Evolutionary conservation across 1,140 invertebrate genomes (phyloP).

Genomic region (Parasteatoda tepidariorum): DNA sequence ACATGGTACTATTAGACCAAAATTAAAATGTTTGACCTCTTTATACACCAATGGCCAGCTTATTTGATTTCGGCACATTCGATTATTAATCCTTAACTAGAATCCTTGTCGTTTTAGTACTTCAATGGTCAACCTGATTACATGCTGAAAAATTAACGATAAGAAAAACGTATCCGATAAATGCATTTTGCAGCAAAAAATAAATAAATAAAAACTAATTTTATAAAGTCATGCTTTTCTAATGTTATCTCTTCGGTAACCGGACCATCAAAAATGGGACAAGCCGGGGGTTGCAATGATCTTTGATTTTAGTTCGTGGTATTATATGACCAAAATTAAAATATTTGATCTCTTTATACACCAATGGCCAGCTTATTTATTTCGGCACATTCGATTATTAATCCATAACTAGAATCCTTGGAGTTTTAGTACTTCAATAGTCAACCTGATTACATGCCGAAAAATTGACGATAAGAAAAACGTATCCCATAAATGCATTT

Average conservation of each 20-base stretch:
- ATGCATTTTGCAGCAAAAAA: too few species aligned
- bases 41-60: neutral
- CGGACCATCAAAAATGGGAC: neutral
- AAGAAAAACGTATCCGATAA: too few species aligned
- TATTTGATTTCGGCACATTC: neutral
- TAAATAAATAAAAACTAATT: too few species aligned
- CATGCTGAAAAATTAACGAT: too few species aligned
- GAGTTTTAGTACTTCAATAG: too few species aligned
- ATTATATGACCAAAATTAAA: neutral
- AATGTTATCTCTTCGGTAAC: conserved; percentile 19
- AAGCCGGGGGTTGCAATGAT: conserved; percentile 6
- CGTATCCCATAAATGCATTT: too few species aligned
- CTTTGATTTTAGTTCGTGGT: conserved; percentile 1
- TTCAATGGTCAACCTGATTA: too few species aligned
- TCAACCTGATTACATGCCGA: too few species aligned
- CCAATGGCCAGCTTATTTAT: neutral
- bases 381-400: neutral
- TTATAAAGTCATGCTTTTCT: too few species aligned
- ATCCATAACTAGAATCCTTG: neutral
- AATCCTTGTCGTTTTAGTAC: too few species aligned
- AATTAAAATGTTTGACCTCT: neutral
- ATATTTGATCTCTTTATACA: neutral
- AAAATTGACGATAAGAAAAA: too few species aligned
- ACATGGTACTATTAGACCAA: neutral
- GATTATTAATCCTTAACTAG: neutral